phyloP scores from a whole-genome alignment of 2,888 invertebrate species.

The Netelia melanura region DNA sequence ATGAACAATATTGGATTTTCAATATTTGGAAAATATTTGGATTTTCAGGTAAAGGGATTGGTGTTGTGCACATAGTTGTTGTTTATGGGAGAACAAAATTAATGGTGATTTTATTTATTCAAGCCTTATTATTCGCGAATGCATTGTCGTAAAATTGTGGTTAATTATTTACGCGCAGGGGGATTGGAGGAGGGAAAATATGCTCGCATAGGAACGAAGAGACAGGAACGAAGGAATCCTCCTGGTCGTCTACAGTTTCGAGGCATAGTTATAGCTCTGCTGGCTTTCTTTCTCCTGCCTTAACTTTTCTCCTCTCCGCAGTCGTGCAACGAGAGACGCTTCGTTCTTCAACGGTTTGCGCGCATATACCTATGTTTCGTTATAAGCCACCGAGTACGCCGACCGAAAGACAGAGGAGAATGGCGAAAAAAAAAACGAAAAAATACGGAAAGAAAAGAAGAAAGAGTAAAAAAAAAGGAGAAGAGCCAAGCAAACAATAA shows the following conservation, averaged over 20 bases:
- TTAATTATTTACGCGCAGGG: not conserved
- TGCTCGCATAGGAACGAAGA: slow-evolving; percentile 49
- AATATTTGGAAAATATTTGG: too few species aligned
- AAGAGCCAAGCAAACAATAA: slow-evolving; percentile 55
- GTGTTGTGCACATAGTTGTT: too few species aligned
- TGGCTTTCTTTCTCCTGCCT: slow-evolving; percentile 47
- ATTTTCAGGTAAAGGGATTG: too few species aligned
- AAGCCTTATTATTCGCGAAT: too few species aligned
- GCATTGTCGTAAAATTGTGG: too few species aligned
- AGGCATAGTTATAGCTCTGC: slow-evolving; percentile 2
- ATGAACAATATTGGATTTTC: not conserved
- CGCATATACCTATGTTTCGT: slow-evolving; percentile 38
- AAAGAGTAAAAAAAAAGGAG: slow-evolving; percentile 33
- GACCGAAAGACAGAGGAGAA: slow-evolving; percentile 42
- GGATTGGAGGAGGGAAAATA: slow-evolving; percentile 8
- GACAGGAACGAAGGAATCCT: slow-evolving; percentile 13
- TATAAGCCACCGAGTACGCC: slow-evolving; percentile 57
- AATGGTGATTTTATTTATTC: too few species aligned
- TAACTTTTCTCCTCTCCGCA: slow-evolving; percentile 41
- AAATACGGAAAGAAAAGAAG: slow-evolving; percentile 14
- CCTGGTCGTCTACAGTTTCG: slow-evolving; percentile 19
- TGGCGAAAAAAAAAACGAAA: slow-evolving; percentile 35
- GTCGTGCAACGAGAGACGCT: slow-evolving; percentile 35
- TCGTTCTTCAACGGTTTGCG: slow-evolving; percentile 16
- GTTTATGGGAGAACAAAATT: too few species aligned